Evolutionary conservation across 2,888 invertebrate species (phyloP), one percentile per base, ranked within the genome.

Genomic region (Byasa hedistus): DNA sequence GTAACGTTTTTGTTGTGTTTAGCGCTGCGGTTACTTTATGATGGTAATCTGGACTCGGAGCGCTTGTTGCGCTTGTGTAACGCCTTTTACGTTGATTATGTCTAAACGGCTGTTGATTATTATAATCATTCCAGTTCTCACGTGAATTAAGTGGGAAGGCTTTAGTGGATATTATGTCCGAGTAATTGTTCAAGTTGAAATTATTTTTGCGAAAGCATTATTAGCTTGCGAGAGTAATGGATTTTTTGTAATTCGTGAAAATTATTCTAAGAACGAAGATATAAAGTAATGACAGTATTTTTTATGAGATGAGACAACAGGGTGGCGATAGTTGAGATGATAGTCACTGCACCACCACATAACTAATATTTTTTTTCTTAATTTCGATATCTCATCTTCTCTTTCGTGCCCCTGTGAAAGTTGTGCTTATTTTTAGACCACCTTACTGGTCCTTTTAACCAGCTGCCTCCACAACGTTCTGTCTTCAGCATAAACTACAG

Each of bases 1-100:
- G 80, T 82, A 82, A 82, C 74, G 77, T 80, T 81, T 80, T 77
- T 75, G 75, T 73, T 69, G 73, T 73, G 75, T 75, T 80, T 77
- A 75, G 70, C 73, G 74, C 70, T 80, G 83, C 70, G 80, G 84
- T 79, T 69, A 61, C 69, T 75, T 78, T 77, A 78, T 75, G 73
- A 78, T 76, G 77, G 75, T 81, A 80, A 83, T 84, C 78, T 77
- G 75, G 72, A 73, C 74, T 74, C 69, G 72, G 76, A 78, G 73
- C 72, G 74, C 76, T 75, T 79, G 79, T 77, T 80, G 55, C 24
- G 60, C 48, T 67, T 60, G 22, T 54, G 60, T 51, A 64, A 56
- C 55, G 63, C 54, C 32, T 44, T 67, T 64, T 58, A 58, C 23
- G 58, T 36, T 58, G 48, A 66, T 66, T 55, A 67, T 23, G 59